Base-by-base conservation (phyloP, 2,113 vertebrate species). In the Vireo altiloquus region DNA sequence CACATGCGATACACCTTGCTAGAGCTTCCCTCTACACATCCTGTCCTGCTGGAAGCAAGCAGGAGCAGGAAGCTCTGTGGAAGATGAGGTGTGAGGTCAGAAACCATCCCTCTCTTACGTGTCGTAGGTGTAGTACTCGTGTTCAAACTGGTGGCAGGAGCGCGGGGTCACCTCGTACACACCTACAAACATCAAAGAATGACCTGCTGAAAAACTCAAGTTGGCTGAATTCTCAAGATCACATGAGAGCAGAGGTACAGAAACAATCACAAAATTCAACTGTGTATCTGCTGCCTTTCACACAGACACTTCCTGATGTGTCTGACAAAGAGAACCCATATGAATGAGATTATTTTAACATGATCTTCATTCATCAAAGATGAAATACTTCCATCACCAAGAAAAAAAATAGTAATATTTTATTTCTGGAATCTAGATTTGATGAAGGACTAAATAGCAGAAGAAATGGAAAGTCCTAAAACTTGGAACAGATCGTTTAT, bases 101-200 rank as follows among this genome's bases (percentile, higher is more conserved):
- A 31, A 24, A 0, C n/a, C n/a, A 64, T 28, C 25, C 8, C 52
- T 13, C 46, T 97, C 99, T 98, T 98, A 99, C 99, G 99, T 99
- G 96, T 99, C 99, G 0, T 99, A 99, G 72, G 98, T 99, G 97
- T 99, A 99, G 97, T 99, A 99, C 1, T 99, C 98, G 57, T 99
- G 99, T 27, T 99, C 99, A 87, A 99, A 99, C 86, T 99, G 99
- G 97, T 99, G 99, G 97, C 99, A 99, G 95, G 99, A 99, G 61
- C 99, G 99, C 10, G 99, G 99, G 64, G 99, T 99, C 97, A 99
- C 99, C 98, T 99, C 99, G 96, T 99, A 99, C 70, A 99, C 98
- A 87, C 99, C 99, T 99, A 94, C 28, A 82, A 81, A 86, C 54
- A 82, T 65, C 72, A 91, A 50, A 95, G 54, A 91, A 61, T 9